phyloP scores from a whole-genome alignment of 2,113 vertebrate species.

The Cryptomyrus ogoouensis region DNA sequence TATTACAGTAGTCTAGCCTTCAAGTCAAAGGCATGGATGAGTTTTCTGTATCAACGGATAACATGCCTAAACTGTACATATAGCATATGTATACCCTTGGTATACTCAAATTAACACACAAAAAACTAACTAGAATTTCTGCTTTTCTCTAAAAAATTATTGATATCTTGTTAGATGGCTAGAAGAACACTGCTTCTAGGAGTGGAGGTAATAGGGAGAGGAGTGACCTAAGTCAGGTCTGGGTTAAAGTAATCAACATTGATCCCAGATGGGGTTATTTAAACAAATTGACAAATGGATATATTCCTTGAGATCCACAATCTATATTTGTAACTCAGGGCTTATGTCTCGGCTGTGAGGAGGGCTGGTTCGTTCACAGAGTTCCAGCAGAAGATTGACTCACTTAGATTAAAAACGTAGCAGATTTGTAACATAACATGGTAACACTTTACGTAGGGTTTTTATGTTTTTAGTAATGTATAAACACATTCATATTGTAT shows the following conservation, averaged over 20 bases:
- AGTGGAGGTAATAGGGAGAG: background rate
- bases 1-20: background rate
- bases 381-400: background rate
- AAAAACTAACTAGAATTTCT: background rate
- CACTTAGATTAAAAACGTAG: no score
- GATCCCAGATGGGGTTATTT: background rate
- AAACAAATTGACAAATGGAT: background rate
- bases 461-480: no score
- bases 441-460: no score
- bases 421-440: no score
- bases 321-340: background rate
- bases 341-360: background rate
- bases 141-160: background rate
- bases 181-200: background rate
- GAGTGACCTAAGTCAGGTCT: background rate
- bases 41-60: background rate
- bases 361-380: background rate
- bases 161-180: background rate
- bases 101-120: no score
- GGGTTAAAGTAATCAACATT: background rate
- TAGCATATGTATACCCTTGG: no score
- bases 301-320: background rate
- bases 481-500: no score
- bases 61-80: background rate
- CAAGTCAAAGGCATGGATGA: background rate